A percentile compares a stretch with the other conserved stretches of the same genome.
These are phyloP conservation scores for Ophion ellenae DNA, from an alignment of 2,888 invertebrate genomes.

Conservation along the genomic window DNA sequence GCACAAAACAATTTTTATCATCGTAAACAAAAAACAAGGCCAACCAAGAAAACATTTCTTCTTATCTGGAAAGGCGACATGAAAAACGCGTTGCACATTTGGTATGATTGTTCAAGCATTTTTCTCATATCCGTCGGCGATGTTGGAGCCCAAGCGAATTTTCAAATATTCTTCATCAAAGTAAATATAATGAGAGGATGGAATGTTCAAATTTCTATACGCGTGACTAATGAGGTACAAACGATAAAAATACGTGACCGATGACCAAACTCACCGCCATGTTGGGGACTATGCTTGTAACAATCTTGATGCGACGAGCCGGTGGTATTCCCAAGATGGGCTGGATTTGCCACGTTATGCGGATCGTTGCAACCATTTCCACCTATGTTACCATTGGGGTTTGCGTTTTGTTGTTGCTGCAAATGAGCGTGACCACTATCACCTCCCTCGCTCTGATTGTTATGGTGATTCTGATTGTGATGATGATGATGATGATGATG, in stretches of 20 bases:
- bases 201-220: background rate
- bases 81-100: background rate
- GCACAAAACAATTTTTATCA: background rate
- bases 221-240: background rate
- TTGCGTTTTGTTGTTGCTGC: conserved; percentile 65
- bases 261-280: conserved; percentile 79
- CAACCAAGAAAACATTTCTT: no score
- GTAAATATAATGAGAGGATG: background rate
- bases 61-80: background rate
- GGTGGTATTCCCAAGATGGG: conserved; percentile 77
- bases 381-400: conserved; percentile 76
- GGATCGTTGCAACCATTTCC: conserved; percentile 77
- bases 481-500: conserved; percentile 80
- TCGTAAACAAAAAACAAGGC: background rate
- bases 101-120: background rate
- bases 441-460: conserved; percentile 60
- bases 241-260: conserved; percentile 47
- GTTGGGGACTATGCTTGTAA: conserved; percentile 82
- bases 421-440: conserved; percentile 56
- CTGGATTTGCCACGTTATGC: conserved; percentile 75
- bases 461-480: conserved; percentile 74
- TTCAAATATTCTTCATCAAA: background rate
- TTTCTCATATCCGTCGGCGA: no score
- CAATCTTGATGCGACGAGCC: conserved; percentile 81
- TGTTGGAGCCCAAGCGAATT: no score